Conservation (phyloP, 2,113 vertebrate genomes). For the Craseonycteris thonglongyai region DNA sequence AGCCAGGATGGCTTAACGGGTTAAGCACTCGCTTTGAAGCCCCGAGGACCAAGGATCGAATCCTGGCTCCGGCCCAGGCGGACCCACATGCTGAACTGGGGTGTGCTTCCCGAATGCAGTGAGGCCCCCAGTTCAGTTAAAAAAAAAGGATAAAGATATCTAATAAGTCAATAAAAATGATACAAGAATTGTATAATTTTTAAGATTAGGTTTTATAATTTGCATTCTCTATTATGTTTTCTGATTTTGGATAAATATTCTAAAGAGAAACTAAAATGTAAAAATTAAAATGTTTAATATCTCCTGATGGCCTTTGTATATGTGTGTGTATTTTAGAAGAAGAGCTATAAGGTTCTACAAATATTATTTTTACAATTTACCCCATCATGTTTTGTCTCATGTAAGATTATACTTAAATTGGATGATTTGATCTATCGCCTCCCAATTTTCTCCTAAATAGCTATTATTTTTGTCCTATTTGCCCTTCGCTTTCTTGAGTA, state of each 20-base stretch:
- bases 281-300: background rate
- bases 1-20: too few species aligned
- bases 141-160: too few species aligned
- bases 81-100: too few species aligned
- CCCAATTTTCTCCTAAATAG: background rate
- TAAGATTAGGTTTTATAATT: background rate
- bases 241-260: slow-evolving; percentile 18
- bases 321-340: background rate
- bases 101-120: too few species aligned
- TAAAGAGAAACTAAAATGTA: background rate
- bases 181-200: background rate
- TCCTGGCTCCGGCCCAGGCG: too few species aligned
- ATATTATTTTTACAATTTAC: background rate
- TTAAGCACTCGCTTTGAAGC: too few species aligned
- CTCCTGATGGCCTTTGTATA: background rate
- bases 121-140: too few species aligned
- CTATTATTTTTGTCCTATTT: slow-evolving; percentile 58
- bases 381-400: background rate
- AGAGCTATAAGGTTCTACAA: background rate
- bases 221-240: background rate
- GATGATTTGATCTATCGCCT: slow-evolving; percentile 36
- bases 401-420: background rate
- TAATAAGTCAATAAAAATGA: slow-evolving; percentile 20
- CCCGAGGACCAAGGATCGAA: too few species aligned
- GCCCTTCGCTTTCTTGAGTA: slow-evolving; percentile 58